A percentile compares a stretch with the other conserved stretches of the same genome.
phyloP scores from a whole-genome alignment of 2,797 vertebrate species.

The Scolopax rusticola region DNA sequence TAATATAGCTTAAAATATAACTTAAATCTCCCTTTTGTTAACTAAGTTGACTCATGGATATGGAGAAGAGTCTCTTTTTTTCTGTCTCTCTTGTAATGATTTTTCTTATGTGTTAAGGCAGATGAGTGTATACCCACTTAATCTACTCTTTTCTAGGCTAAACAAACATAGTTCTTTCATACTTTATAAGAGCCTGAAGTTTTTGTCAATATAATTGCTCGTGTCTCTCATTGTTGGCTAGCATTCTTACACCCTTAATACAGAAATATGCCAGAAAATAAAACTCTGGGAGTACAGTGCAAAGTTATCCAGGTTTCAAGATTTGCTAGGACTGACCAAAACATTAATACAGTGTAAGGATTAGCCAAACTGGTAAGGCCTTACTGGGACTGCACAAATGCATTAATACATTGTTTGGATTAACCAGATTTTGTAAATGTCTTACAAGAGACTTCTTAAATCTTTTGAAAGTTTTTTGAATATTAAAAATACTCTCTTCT shows the following conservation, averaged over 20 bases:
- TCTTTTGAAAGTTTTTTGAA: not conserved
- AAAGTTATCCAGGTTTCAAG: not conserved
- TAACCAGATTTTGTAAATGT: not conserved
- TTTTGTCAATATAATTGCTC: not conserved
- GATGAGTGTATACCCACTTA: not conserved
- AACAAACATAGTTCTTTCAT: not conserved
- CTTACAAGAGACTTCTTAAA: not conserved
- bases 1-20: not conserved
- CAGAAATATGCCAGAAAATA: not conserved
- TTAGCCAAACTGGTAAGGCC: not conserved
- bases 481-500: not conserved
- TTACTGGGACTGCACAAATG: not conserved
- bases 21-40: not conserved
- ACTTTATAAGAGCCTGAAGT: not conserved
- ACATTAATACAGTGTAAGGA: not conserved
- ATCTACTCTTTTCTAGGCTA: not conserved
- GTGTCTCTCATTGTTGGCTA: not conserved
- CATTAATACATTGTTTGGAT: not conserved
- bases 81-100: not conserved
- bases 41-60: not conserved
- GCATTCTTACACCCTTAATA: rapidly evolving
- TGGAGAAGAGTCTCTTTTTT: not conserved
- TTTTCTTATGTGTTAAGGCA: not conserved
- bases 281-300: not conserved
- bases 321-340: not conserved